Conservation (phyloP, 1,140 invertebrate genomes). For the Pygmarrhopalites habei region DNA sequence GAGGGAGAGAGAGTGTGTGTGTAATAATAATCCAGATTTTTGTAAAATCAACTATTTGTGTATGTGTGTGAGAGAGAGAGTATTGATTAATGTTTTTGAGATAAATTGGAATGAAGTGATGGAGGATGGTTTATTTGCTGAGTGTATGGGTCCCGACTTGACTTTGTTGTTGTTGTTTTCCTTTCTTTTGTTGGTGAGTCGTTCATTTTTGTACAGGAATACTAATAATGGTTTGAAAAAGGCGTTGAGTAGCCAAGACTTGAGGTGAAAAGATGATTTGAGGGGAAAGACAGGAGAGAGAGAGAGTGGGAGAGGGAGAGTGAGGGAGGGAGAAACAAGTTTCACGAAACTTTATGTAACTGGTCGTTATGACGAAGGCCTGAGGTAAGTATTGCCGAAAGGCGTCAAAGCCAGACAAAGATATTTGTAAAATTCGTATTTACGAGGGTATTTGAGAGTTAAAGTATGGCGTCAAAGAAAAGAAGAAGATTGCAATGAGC, state of each 20-base stretch:
- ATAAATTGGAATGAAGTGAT: background rate
- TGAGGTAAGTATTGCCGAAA: background rate
- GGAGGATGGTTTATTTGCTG: background rate
- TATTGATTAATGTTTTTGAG: background rate
- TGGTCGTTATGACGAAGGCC: background rate
- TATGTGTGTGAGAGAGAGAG: too few species aligned
- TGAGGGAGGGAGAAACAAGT: background rate
- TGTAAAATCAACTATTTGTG: too few species aligned
- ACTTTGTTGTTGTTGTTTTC: background rate
- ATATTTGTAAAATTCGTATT: slow-evolving; percentile 7
- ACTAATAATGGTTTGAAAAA: too few species aligned
- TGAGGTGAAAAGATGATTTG: too few species aligned
- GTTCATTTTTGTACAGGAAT: too few species aligned
- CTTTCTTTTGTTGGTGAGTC: background rate
- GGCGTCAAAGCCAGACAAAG: slow-evolving; percentile 8
- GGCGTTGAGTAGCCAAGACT: too few species aligned
- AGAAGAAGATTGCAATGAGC: background rate
- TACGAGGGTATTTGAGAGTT: slow-evolving; percentile 3
- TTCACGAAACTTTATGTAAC: background rate
- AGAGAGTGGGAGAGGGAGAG: background rate
- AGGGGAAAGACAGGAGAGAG: background rate
- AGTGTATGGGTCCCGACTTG: background rate
- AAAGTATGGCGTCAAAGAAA: background rate
- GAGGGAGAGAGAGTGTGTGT: background rate
- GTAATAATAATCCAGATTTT: too few species aligned